These are phyloP conservation scores for Gila orcuttii DNA, from an alignment of 2,113 vertebrate genomes.

Conservation along the genomic window DNA sequence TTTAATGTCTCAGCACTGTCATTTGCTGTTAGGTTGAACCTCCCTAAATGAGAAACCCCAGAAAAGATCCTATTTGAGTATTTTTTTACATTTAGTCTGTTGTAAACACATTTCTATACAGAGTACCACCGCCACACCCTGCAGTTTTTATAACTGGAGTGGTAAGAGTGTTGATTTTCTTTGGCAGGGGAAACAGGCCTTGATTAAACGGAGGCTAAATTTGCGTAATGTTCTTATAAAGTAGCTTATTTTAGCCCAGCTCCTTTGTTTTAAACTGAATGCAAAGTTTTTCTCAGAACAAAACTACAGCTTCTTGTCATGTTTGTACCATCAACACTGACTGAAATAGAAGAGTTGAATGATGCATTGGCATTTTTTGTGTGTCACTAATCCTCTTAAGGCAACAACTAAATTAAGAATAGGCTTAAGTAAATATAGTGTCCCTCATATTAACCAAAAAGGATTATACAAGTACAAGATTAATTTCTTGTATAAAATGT, in stretches of 20 bases:
- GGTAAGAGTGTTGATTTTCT: constrained; percentile 13
- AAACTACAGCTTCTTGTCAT: not conserved
- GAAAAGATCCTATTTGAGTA: not conserved
- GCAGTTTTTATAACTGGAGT: constrained; percentile 18
- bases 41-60: constrained; percentile 7
- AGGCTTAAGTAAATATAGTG: not conserved
- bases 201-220: constrained; percentile 42
- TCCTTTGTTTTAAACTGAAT: constrained; percentile 21
- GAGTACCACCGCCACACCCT: constrained; percentile 17
- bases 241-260: constrained; percentile 37
- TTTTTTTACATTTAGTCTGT: constrained; percentile 10
- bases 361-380: not conserved
- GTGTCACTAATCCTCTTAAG: constrained; percentile 66
- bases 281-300: not conserved
- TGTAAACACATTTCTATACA: constrained; percentile 33
- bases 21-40: not conserved
- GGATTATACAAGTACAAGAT: not conserved
- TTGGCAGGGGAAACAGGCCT: constrained; percentile 3
- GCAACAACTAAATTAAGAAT: not conserved
- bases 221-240: constrained; percentile 29
- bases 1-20: not conserved
- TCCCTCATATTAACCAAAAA: not conserved
- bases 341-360: not conserved
- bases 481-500: not conserved
- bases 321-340: not conserved